These are phyloP conservation scores for Sebastes dallii DNA, from an alignment of 2,797 vertebrate species.

Conservation along the genomic window DNA sequence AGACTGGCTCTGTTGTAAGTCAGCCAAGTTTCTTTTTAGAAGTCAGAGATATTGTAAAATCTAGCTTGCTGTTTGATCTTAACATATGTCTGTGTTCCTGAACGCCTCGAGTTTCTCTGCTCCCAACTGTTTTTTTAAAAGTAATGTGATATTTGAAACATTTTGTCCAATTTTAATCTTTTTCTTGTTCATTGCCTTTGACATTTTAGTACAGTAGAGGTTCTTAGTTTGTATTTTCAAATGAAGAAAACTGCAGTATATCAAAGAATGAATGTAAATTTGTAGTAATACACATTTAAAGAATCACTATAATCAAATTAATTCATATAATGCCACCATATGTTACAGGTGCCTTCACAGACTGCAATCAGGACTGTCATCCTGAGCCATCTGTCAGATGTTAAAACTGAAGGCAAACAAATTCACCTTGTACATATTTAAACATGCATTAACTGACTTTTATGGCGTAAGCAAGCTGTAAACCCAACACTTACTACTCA, in stretches of 20 bases:
- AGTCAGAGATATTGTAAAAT: slow-evolving; percentile 6
- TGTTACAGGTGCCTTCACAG: background rate
- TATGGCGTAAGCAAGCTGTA: background rate
- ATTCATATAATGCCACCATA: background rate
- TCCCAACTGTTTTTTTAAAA: slow-evolving; percentile 5
- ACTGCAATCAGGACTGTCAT: background rate
- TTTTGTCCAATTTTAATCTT: background rate
- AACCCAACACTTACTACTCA: background rate
- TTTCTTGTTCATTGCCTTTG: slow-evolving; percentile 1
- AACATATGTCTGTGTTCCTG: slow-evolving; percentile 6
- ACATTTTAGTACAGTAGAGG: background rate
- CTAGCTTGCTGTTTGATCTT: slow-evolving; percentile 16
- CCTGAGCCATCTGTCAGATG: background rate
- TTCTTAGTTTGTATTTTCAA: background rate
- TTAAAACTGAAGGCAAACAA: background rate
- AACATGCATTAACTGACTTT: background rate
- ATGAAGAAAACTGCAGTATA: background rate
- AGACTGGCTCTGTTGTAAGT: background rate
- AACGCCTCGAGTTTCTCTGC: background rate
- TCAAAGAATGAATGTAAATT: background rate
- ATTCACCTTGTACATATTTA: background rate
- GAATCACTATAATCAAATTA: background rate
- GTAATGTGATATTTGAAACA: background rate
- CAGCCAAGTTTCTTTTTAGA: slow-evolving; percentile 6
- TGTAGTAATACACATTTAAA: background rate